Evolutionary conservation across 2,888 invertebrate genomes (phyloP).

Genomic region (Euphydryas editha): DNA sequence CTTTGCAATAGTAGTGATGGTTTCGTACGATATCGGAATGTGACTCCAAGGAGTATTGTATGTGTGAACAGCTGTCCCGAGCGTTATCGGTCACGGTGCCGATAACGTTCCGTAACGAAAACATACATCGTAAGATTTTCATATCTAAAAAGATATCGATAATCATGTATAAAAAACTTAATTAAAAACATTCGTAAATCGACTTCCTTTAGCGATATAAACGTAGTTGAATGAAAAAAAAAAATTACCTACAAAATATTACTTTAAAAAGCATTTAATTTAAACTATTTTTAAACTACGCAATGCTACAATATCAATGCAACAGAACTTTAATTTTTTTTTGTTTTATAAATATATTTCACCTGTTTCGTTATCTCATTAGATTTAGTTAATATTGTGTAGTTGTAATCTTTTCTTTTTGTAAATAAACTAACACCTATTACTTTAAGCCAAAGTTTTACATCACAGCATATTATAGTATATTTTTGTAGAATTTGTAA

Average conservation of each 20-base stretch:
- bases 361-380: neutral
- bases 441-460: constrained; percentile 10
- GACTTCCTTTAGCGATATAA: neutral
- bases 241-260: too few relatives aligned
- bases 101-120: neutral
- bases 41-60: neutral
- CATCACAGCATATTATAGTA: neutral
- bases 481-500: neutral
- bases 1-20: too few relatives aligned
- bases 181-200: neutral
- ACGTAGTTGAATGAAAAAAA: too few relatives aligned
- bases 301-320: too few relatives aligned
- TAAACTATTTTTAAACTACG: too few relatives aligned
- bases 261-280: too few relatives aligned
- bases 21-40: too few relatives aligned
- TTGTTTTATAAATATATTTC: too few relatives aligned
- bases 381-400: neutral
- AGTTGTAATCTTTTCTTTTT: neutral
- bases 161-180: neutral
- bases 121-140: constrained; percentile 1
- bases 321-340: too few relatives aligned
- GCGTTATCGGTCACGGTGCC: constrained; percentile 3
- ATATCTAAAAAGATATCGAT: neutral
- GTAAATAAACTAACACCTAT: neutral
- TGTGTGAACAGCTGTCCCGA: constrained; percentile 1